A percentile compares a stretch with the other conserved stretches of the same genome.
Conservation (phyloP, 2,797 vertebrate species). For the Acanthiza pusilla region DNA sequence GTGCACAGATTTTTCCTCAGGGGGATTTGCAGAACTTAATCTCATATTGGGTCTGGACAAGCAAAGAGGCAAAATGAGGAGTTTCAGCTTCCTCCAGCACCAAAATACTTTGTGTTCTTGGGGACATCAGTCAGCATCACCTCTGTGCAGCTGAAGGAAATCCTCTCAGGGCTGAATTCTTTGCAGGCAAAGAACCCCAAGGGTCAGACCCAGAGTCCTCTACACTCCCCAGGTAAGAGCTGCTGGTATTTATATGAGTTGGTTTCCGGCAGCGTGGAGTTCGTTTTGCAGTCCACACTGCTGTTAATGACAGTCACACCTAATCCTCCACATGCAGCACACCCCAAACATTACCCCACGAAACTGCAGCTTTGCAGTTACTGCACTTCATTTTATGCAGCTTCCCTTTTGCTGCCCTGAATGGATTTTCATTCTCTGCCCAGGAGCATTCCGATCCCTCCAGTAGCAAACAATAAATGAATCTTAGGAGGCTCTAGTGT, state of each 20-base stretch:
- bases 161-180: neutral
- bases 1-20: neutral
- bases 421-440: constrained; percentile 25
- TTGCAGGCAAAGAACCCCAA: neutral
- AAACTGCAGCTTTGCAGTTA: neutral
- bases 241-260: neutral
- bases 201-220: neutral
- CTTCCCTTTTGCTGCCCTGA: neutral
- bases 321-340: neutral
- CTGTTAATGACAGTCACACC: neutral
- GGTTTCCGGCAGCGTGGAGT: neutral
- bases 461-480: constrained; percentile 61
- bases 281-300: neutral
- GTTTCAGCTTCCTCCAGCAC: neutral
- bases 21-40: neutral
- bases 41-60: neutral
- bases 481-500: constrained; percentile 40
- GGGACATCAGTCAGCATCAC: neutral
- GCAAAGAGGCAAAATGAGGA: neutral
- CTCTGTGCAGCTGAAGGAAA: neutral
- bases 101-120: neutral
- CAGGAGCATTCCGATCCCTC: constrained; percentile 19
- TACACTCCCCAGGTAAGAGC: neutral
- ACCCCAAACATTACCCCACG: neutral
- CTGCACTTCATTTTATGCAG: neutral